These are phyloP conservation scores for Andrena flavipes DNA, from an alignment of 2,888 invertebrate genomes.

Conservation along the genomic window DNA sequence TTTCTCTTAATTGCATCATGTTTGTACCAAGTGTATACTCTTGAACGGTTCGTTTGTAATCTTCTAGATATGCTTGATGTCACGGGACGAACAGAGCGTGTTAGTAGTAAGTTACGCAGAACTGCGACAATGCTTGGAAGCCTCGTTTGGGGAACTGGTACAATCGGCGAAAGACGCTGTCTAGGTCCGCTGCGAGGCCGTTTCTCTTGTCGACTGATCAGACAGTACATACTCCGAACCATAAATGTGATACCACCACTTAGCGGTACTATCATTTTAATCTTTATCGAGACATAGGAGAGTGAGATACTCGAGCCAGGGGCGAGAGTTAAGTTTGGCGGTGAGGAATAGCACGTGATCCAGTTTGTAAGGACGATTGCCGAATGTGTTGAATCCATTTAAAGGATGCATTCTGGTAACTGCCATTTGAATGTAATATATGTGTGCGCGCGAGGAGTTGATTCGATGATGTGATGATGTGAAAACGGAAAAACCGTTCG, in stretches of 20 bases:
- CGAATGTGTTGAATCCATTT: conserved; percentile 43
- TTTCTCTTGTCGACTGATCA: conserved; percentile 44
- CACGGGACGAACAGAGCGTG: conserved; percentile 98
- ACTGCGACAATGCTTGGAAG: conserved; percentile 97
- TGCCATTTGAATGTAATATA: conserved; percentile 77
- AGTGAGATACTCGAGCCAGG: conserved; percentile 62
- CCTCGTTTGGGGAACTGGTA: conserved; percentile 94
- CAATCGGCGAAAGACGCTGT: conserved; percentile 85
- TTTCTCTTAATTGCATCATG: neutral
- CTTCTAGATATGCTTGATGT: conserved; percentile 95
- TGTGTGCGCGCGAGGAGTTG: conserved; percentile 72
- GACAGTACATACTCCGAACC: conserved; percentile 77
- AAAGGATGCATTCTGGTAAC: conserved; percentile 62
- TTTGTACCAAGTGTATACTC: neutral
- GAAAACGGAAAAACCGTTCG: conserved; percentile 68
- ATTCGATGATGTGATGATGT: conserved; percentile 78
- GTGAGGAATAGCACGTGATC: conserved; percentile 64
- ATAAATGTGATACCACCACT: conserved; percentile 84
- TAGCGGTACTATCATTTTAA: conserved; percentile 81
- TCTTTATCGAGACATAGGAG: conserved; percentile 65
- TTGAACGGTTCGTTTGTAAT: conserved; percentile 10
- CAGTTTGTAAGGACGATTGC: conserved; percentile 67
- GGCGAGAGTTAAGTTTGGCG: conserved; percentile 66
- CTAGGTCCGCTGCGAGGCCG: conserved; percentile 54
- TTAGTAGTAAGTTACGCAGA: conserved; percentile 98